Evolutionary conservation across 2,797 vertebrate species (phyloP), one percentile per base, ranked within the genome.

Genomic region (Arvicola amphibius): DNA sequence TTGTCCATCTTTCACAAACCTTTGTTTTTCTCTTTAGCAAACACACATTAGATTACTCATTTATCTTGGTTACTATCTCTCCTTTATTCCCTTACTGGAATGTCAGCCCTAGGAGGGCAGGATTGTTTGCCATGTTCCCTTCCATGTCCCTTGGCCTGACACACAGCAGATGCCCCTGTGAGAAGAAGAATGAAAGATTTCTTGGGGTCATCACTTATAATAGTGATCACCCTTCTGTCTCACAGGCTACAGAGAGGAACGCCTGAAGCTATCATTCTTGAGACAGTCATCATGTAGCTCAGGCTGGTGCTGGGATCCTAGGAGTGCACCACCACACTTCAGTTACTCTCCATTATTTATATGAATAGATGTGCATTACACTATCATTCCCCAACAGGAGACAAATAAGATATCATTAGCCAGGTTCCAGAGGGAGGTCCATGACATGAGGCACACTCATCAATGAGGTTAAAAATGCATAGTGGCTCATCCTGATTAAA

Each of bases 71-170:
- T 13, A 19, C 17, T 32, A 32, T 17, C 37, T 67, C 51, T 69
- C 17, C 69, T 37, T 23, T 71, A 87, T 11, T 37, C 67, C 65
- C 43, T 2, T 6, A n/a, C 13, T 4, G n/a, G 43, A 34, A 37
- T 0, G 5, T 21, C 21, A 12, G 1, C 48, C 25, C 59, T 3
- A 10, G 0, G 2, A 67, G n/a, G 56, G 65, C 37, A 40, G 34
- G n/a, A 21, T 1, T 69, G 32, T 63, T 9, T 65, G 46, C 56
- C 61, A 40, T 27, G 37, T 48, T 32, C 17, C 37, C 23, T 13
- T 5, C 0, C 27, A 5, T n/a, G 21, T 86, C 46, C 37, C 48
- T 37, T 61, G 32, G 76, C 63, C 78, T 6, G 0, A 32, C 46
- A 56, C 48, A 80, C 6, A 65, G 63, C 0, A 27, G 37, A 61